phyloP scores from a whole-genome alignment of 2,797 vertebrate species.

The Halcyon badia region DNA sequence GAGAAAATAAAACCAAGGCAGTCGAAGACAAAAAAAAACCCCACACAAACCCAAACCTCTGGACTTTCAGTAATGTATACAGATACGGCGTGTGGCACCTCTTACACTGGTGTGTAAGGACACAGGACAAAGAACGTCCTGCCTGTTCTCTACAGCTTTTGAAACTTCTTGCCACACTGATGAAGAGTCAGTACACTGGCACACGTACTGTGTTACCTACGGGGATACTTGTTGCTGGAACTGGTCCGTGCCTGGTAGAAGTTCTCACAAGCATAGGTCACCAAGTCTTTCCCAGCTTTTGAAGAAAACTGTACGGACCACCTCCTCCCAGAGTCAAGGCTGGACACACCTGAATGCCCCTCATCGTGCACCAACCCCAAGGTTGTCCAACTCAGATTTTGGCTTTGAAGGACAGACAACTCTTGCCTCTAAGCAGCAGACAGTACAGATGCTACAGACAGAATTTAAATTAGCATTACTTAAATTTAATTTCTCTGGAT shows the following conservation, averaged over 20 bases:
- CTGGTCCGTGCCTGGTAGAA: not conserved
- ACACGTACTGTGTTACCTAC: accelerated
- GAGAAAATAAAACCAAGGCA: not conserved
- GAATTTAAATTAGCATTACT: not conserved
- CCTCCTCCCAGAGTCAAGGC: not conserved
- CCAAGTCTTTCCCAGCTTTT: not conserved
- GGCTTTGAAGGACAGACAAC: not conserved
- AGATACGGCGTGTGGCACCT: not conserved
- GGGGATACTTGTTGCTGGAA: not conserved
- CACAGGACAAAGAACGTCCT: not conserved
- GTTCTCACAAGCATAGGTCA: not conserved
- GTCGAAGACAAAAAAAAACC: not conserved
- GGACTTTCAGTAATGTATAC: not conserved
- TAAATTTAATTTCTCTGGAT: not conserved
- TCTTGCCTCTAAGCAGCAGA: not conserved
- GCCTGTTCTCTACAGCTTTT: not conserved
- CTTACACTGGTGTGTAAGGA: not conserved
- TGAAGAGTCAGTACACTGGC: not conserved
- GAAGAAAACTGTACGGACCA: not conserved
- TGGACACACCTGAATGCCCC: not conserved
- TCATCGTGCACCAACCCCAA: not conserved
- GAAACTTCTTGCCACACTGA: not conserved
- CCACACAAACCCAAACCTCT: not conserved
- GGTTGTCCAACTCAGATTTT: not conserved
- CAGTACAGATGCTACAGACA: not conserved